Base-by-base conservation (phyloP, 2,888 invertebrate species). In the Lucinisca nassula region DNA sequence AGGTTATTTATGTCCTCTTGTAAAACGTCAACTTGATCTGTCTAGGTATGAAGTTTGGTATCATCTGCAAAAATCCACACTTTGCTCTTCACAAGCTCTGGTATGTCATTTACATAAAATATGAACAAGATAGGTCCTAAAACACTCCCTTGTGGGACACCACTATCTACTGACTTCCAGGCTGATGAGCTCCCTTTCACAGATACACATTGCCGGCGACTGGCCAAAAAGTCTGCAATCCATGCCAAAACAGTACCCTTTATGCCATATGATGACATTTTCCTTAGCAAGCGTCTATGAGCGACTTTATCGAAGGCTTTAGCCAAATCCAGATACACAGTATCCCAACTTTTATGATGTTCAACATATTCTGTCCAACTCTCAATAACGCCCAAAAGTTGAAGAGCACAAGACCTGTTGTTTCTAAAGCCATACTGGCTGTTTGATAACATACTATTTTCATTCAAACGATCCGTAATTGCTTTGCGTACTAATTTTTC, bases 81-180 rank as follows among this genome's bases (percentile, higher is more conserved):
- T 8, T 17, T 12, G 8, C 67, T 67, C 35, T 35, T 67, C 17
- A 67, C 67, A 35, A 35, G 32, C 6, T 35, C 35, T 21, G 67
- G 67, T 35, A 67, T 67, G 35, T 67, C 67, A 67, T 67, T 67
- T 1, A 67, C 35, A 35, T 67, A 67, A 1, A 67, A n/a, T n/a
- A n/a, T n/a, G 32, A 76, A 51, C 10, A 76, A 37, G 4, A 73
- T 73, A 1, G 76, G 76, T 2, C 55, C 76, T 35, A 76, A 30
- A n/a, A 76, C 51, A 76, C 76, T 76, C n/a, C 76, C 76, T 35
- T 76, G 76, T 4, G 76, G 76, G 17, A 75, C 35, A 17, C 76
- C 76, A 51, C 76, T 76, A 8, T 49, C 55, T 6, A 76, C 8
- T 17, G 67, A 35, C 17, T 32, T 67, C 67, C 67, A 67, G 8